Evolutionary conservation across 2,797 vertebrate species (phyloP).

Genomic region (Lycodopsis pacificus): DNA sequence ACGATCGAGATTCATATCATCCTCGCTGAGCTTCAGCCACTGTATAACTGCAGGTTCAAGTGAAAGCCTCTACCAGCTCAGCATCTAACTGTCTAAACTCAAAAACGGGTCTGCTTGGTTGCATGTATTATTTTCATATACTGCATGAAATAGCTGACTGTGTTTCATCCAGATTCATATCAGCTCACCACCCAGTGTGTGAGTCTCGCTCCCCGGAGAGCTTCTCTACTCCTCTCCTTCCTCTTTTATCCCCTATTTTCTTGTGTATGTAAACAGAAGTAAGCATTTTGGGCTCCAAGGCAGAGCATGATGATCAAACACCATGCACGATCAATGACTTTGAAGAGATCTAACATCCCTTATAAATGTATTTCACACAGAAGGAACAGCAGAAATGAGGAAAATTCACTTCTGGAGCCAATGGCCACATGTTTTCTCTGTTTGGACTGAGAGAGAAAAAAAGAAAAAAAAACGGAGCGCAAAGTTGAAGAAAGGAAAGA

Average conservation of each 20-base stretch:
- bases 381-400: constrained; percentile 59
- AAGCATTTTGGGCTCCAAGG: constrained; percentile 65
- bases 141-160: constrained; percentile 40
- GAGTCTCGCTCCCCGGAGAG: constrained; percentile 59
- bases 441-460: constrained; percentile 17
- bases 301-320: constrained; percentile 67
- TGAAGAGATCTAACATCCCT: constrained; percentile 66
- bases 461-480: constrained; percentile 14
- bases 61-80: constrained; percentile 26
- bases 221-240: constrained; percentile 55
- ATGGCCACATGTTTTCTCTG: constrained; percentile 58
- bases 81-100: constrained; percentile 23
- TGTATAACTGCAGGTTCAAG: constrained; percentile 10
- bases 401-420: constrained; percentile 62
- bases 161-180: constrained; percentile 66
- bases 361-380: constrained; percentile 59
- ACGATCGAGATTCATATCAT: constrained; percentile 2
- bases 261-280: constrained; percentile 74
- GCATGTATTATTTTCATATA: constrained; percentile 42
- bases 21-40: neutral
- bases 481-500: constrained; percentile 40
- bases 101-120: constrained; percentile 20
- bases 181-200: constrained; percentile 60
- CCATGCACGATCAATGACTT: constrained; percentile 60
- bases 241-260: constrained; percentile 68